Evolutionary conservation across 2,797 vertebrate genomes (phyloP), one percentile per base, ranked within the genome.

Genomic region (Rhadinocentrus ornatus): DNA sequence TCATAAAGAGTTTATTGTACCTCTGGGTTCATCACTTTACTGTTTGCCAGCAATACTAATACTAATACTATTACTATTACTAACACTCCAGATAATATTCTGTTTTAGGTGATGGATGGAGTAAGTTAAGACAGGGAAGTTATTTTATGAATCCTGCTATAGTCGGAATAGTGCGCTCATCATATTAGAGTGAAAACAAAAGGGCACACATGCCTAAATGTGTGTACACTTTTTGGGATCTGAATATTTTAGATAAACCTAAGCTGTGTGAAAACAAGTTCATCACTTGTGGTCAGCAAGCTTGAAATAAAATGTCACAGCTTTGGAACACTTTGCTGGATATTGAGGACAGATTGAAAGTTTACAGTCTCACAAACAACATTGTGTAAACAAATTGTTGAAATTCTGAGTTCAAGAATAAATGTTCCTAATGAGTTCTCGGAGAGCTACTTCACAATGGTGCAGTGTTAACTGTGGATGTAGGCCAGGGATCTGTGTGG

Each of bases 351-450:
- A 70, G 73, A 83, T 83, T 74, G 79, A 82, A 84, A 64, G 63
- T 89, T 84, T 76, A 83, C 80, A 71, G 80, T 84, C 79, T 89
- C 62, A 16, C 90, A 85, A 89, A 79, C 82, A 82, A 55, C 83
- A 83, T 91, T 88, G 89, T 75, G 57, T 88, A 94, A 93, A 93
- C 91, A 91, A 90, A 91, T 91, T 83, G 88, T 92, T 89, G 93
- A 92, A 91, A 92, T 84, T 92, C 85, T 78, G 84, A 16, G 3
- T 66, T 80, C 77, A 63, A 83, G 87, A 66, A 66, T 93, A 91
- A 93, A 89, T 75, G 83, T 57, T 91, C 87, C 78, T 91, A 93
- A 93, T 93, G 90, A 92, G 87, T 90, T 87, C 73, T 71, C 3
- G 65, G 91, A 89, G 90, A 92, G 77, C 78, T 56, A 77, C 82